phyloP scores from a whole-genome alignment of 2,113 vertebrate species.

The Isichthys henryi region DNA sequence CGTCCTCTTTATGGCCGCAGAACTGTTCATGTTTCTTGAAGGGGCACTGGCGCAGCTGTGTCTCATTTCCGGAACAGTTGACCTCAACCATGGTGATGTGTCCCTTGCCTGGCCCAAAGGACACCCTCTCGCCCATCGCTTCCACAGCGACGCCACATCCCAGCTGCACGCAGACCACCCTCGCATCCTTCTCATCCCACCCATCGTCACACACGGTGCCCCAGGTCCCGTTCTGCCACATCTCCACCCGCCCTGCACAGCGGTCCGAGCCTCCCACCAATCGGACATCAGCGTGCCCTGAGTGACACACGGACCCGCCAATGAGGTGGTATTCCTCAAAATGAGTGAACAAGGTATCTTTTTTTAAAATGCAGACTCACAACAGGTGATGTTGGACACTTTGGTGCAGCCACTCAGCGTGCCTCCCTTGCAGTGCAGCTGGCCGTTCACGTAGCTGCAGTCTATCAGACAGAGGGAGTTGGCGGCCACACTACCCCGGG shows the following conservation, averaged over 20 bases:
- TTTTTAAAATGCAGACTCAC: slow-evolving; percentile 31
- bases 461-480: slow-evolving; percentile 35
- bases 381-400: slow-evolving; percentile 34
- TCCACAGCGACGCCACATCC: slow-evolving; percentile 52
- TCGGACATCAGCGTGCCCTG: slow-evolving; percentile 36
- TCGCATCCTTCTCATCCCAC: slow-evolving; percentile 50
- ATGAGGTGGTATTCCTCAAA: neutral
- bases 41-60: slow-evolving; percentile 52
- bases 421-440: slow-evolving; percentile 44
- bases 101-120: slow-evolving; percentile 45
- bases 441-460: slow-evolving; percentile 35
- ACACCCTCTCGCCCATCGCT: slow-evolving; percentile 43
- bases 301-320: slow-evolving; percentile 14
- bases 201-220: slow-evolving; percentile 60
- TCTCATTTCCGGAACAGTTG: slow-evolving; percentile 55
- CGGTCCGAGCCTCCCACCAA: slow-evolving; percentile 40
- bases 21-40: slow-evolving; percentile 18
- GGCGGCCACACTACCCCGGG: accelerated
- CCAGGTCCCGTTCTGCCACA: slow-evolving; percentile 41
- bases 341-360: neutral
- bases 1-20: slow-evolving; percentile 64
- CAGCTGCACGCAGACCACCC: slow-evolving; percentile 54
- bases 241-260: slow-evolving; percentile 59
- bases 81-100: slow-evolving; percentile 52
- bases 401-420: slow-evolving; percentile 21